Percentiles rank a stretch among this genome's conserved stretches.
phyloP scores from a whole-genome alignment of 2,888 invertebrate genomes.

The Epiblema foenella region DNA sequence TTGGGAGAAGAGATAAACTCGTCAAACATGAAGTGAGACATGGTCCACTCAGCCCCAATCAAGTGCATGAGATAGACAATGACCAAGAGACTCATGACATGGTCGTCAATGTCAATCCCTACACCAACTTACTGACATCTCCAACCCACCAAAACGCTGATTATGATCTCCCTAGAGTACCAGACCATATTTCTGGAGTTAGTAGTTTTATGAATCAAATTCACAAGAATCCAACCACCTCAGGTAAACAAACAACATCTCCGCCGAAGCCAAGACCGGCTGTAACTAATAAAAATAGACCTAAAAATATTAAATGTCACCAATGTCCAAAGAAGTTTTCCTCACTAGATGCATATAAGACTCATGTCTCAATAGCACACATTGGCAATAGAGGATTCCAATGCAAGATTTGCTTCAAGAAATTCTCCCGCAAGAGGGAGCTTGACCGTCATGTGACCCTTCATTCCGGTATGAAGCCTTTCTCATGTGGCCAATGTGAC shows the following conservation, averaged over 20 bases:
- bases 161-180: slow-evolving; percentile 79
- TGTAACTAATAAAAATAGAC: slow-evolving; percentile 70
- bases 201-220: slow-evolving; percentile 75
- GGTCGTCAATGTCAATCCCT: slow-evolving; percentile 86
- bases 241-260: slow-evolving; percentile 64
- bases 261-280: slow-evolving; percentile 67
- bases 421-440: slow-evolving; percentile 88
- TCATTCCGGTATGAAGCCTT: slow-evolving; percentile 88
- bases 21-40: slow-evolving; percentile 87
- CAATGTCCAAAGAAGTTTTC: slow-evolving; percentile 81
- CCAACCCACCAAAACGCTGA: slow-evolving; percentile 65
- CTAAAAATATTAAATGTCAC: slow-evolving; percentile 82
- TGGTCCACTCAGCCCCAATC: slow-evolving; percentile 70
- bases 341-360: slow-evolving; percentile 80
- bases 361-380: slow-evolving; percentile 82
- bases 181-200: slow-evolving; percentile 82
- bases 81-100: slow-evolving; percentile 79
- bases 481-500: slow-evolving; percentile 87
- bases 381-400: slow-evolving; percentile 84
- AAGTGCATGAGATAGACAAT: slow-evolving; percentile 61
- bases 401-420: slow-evolving; percentile 88
- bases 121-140: slow-evolving; percentile 79
- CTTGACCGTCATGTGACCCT: slow-evolving; percentile 88
- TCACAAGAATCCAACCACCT: slow-evolving; percentile 65
- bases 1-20: slow-evolving; percentile 88